A percentile compares a stretch with the other conserved stretches of the same genome.
Evolutionary conservation across 2,888 invertebrate species (phyloP).

Genomic region (Antheraea yamamai): DNA sequence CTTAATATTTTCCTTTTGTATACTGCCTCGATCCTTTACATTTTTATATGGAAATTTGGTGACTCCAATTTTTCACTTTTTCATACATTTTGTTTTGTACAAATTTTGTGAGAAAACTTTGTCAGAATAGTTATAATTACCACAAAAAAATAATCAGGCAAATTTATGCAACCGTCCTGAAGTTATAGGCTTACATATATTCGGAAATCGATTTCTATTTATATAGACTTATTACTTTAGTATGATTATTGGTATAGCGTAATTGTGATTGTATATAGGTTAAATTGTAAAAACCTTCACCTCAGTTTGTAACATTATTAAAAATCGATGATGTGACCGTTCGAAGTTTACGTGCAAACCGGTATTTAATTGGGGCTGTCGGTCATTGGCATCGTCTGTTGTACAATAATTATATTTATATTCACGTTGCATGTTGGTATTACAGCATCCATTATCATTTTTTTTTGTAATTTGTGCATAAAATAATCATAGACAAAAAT

Average conservation of each 20-base stretch:
- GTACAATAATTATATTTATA: conserved; percentile 15
- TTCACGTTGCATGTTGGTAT: conserved; percentile 6
- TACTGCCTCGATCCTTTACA: too few relatives aligned
- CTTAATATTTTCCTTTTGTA: too few relatives aligned
- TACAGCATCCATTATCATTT: conserved; percentile 8
- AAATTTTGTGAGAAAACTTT: too few relatives aligned
- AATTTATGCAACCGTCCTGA: too few relatives aligned
- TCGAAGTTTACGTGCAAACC: conserved; percentile 8
- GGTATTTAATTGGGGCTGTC: conserved; percentile 7
- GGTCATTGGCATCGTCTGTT: conserved; percentile 9
- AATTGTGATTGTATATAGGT: not conserved
- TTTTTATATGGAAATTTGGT: too few relatives aligned
- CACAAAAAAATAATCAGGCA: too few relatives aligned
- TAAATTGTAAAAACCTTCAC: not conserved
- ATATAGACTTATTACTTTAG: too few relatives aligned
- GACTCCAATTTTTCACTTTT: too few relatives aligned
- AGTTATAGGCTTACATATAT: too few relatives aligned
- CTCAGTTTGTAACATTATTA: not conserved
- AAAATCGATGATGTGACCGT: conserved; percentile 4
- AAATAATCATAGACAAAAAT: not conserved
- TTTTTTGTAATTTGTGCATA: not conserved
- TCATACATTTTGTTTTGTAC: too few relatives aligned
- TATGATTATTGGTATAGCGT: not conserved
- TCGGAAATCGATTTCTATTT: too few relatives aligned
- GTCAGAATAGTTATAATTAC: too few relatives aligned